phyloP scores from a whole-genome alignment of 2,797 vertebrate species.

The Sparus aurata region DNA sequence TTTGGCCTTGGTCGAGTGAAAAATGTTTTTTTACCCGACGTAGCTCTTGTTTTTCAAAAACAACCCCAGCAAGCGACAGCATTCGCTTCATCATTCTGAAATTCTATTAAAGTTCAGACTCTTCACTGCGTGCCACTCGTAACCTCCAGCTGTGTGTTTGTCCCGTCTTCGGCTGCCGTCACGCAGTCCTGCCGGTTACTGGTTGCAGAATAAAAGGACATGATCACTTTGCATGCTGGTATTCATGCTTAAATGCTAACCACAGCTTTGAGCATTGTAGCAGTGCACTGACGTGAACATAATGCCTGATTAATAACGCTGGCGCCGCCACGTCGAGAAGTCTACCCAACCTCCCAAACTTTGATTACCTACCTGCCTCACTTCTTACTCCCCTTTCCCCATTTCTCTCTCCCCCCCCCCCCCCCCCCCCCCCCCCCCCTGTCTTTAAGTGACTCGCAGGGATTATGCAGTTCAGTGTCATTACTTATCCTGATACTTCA shows the following conservation, averaged over 20 bases:
- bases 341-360: conserved; percentile 36
- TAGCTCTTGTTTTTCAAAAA: background rate
- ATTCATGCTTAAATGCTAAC: conserved; percentile 25
- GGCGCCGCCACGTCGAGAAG: background rate
- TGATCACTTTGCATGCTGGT: background rate
- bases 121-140: background rate
- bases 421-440: background rate
- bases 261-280: conserved; percentile 31
- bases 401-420: conserved; percentile 6
- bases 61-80: background rate
- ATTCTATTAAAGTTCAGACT: background rate
- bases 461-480: conserved; percentile 59
- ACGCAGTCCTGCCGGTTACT: background rate
- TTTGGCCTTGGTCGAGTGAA: background rate
- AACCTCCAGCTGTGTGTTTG: conserved; percentile 1
- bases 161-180: background rate
- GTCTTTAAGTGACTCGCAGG: conserved; percentile 51
- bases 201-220: background rate
- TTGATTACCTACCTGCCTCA: conserved; percentile 57
- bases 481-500: conserved; percentile 65
- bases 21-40: no score
- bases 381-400: conserved; percentile 48
- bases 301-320: conserved; percentile 34
- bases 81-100: background rate
- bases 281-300: conserved; percentile 7